Base-by-base conservation (phyloP, 2,113 vertebrate genomes). In the Polypterus bichir region DNA sequence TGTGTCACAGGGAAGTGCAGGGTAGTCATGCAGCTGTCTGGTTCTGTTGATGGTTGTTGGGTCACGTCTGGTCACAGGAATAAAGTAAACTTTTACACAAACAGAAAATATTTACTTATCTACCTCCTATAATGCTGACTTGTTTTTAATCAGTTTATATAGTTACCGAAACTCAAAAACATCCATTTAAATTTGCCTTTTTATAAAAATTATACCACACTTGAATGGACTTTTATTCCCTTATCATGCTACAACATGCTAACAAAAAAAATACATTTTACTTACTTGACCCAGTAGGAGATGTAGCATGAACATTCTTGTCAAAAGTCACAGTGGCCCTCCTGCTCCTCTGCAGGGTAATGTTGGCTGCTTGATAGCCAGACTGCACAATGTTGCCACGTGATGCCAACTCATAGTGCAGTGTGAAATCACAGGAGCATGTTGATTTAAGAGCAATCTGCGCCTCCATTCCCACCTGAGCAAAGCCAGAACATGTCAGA, bases 341-440 rank as follows among this genome's bases (percentile, higher is more conserved):
- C 71, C 76, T 89, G 58, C 75, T 84, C 61, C 90, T 75, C 66
- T 81, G 84, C 62, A 70, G 78, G 1, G 84, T 87, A 66, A 81
- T 0, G 46, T 83, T 86, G 54, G 83, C 70, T 3, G 74, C 71
- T 66, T 91, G 89, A 65, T 83, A 73, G 5, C 91, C 92, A 0
- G 92, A 92, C 6, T 89, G 83, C 66, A 94, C 85, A 1, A 94
- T 92, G 77, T 93, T 95, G 47, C 92, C 93, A 51, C 91, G 76
- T 0, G 92, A 88, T 0, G 88, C 88, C 56, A 95, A 83, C 63
- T 97, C 93, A 0, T 90, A 95, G 56, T 96, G 88, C 2, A 96
- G 72, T 2, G 89, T 91, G 77, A 96, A 89, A 73, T 92, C 90
- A 74, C 92, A 96, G 8, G 87, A 85, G 67, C 93, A 97, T 0